A percentile compares a stretch with the other conserved stretches of the same genome.
These are phyloP conservation scores for Athalia cordata DNA, from an alignment of 2,888 invertebrate species.

Conservation along the genomic window DNA sequence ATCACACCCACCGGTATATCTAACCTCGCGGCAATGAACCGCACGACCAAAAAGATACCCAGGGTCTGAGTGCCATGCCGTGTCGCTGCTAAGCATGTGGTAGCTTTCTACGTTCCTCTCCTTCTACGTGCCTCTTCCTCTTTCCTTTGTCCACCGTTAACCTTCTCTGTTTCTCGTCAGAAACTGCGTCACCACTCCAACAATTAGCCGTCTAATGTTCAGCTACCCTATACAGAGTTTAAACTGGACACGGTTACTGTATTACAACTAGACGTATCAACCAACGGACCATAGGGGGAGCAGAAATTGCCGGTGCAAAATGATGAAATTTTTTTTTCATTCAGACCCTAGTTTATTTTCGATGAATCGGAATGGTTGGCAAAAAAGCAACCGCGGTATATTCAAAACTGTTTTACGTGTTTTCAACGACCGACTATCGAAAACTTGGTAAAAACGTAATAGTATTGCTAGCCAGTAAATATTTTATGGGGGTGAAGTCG, in stretches of 20 bases:
- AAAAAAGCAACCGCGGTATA: too few relatives aligned
- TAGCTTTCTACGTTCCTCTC: slow-evolving; percentile 17
- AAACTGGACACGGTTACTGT: slow-evolving; percentile 9
- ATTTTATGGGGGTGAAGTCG: slow-evolving; percentile 21
- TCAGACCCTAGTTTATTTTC: neutral
- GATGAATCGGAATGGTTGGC: neutral
- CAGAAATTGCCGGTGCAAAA: neutral
- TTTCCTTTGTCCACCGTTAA: slow-evolving; percentile 5
- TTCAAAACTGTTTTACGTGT: neutral
- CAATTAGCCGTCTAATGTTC: slow-evolving; percentile 36
- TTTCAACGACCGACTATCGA: neutral
- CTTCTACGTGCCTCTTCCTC: neutral
- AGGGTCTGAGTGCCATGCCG: slow-evolving; percentile 69
- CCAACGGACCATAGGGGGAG: neutral
- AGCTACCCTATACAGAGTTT: slow-evolving; percentile 6
- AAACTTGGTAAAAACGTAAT: neutral
- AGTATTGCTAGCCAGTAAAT: slow-evolving; percentile 10
- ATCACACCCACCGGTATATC: slow-evolving; percentile 23
- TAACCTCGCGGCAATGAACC: slow-evolving; percentile 32
- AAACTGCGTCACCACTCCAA: slow-evolving; percentile 39
- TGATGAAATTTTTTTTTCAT: neutral
- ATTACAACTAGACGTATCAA: slow-evolving; percentile 21
- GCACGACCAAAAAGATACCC: slow-evolving; percentile 64
- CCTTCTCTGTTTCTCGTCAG: slow-evolving; percentile 24
- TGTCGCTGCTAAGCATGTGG: slow-evolving; percentile 60